Evolutionary conservation across 2,113 vertebrate genomes (phyloP).

Genomic region (Saccopteryx leptura): DNA sequence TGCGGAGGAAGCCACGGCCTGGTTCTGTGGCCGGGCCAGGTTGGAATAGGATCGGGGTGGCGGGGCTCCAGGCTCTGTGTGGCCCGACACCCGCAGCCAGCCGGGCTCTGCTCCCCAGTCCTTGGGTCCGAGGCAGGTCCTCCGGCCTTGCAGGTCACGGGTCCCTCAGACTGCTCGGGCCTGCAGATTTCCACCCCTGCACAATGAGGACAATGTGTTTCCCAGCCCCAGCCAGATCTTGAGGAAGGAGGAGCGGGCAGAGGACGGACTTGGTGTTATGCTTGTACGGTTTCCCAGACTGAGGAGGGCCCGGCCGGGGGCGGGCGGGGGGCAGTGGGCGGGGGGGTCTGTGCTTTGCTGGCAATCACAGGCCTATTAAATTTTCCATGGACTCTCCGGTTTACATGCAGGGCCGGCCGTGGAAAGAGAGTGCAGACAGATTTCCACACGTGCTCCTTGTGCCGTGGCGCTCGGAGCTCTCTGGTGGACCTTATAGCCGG

Average conservation of each 20-base stretch:
- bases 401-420: not conserved
- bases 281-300: slow-evolving; percentile 14
- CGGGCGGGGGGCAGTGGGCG: not conserved
- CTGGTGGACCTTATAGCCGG: accelerated
- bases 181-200: slow-evolving; percentile 40
- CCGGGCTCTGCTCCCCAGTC: not conserved
- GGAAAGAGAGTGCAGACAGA: not conserved
- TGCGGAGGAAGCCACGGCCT: not conserved
- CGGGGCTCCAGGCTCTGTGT: slow-evolving; percentile 62
- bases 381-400: slow-evolving; percentile 63
- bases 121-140: slow-evolving; percentile 42
- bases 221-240: slow-evolving; percentile 57
- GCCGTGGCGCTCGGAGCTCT: accelerated
- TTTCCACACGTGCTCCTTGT: not conserved
- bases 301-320: too few species aligned
- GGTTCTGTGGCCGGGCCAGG: slow-evolving; percentile 60
- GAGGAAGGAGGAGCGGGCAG: slow-evolving; percentile 69
- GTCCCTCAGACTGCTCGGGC: slow-evolving; percentile 16
- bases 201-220: slow-evolving; percentile 72
- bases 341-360: slow-evolving; percentile 36
- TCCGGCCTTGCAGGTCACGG: not conserved
- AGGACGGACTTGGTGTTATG: not conserved
- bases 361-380: slow-evolving; percentile 35
- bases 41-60: slow-evolving; percentile 53
- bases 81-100: not conserved